These are phyloP conservation scores for Zenarchopterus dispar DNA, from an alignment of 2,797 vertebrate genomes.

Conservation along the genomic window DNA sequence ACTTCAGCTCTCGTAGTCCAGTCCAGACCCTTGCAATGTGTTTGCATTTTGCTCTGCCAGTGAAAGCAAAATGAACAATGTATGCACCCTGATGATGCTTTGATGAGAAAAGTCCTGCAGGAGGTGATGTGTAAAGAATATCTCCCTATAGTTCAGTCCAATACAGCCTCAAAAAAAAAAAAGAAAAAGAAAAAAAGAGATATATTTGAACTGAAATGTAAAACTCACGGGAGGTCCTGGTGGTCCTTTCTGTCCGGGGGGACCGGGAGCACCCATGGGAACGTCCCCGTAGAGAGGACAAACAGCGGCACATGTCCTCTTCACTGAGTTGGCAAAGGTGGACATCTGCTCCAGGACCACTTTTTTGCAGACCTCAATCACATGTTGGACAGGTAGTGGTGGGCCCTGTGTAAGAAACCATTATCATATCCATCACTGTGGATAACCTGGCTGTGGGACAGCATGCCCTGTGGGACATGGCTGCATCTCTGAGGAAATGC, in stretches of 20 bases:
- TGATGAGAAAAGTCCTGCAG: slow-evolving; percentile 32
- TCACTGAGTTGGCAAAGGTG: slow-evolving; percentile 82
- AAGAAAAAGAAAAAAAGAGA: no score
- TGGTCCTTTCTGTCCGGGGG: slow-evolving; percentile 76
- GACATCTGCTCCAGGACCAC: slow-evolving; percentile 86
- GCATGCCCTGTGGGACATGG: slow-evolving; percentile 40
- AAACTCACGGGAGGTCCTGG: slow-evolving; percentile 78
- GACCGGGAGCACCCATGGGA: slow-evolving; percentile 79
- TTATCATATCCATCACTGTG: slow-evolving; percentile 63
- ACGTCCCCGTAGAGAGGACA: slow-evolving; percentile 84
- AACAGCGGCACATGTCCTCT: slow-evolving; percentile 80
- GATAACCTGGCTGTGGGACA: slow-evolving; percentile 42
- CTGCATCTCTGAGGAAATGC: slow-evolving; percentile 61
- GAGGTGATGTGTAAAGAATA: slow-evolving; percentile 19
- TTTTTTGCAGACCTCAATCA: slow-evolving; percentile 83
- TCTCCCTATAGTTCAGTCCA: slow-evolving; percentile 1
- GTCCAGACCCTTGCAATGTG: slow-evolving; percentile 66
- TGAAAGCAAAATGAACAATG: slow-evolving; percentile 51
- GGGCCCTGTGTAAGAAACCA: slow-evolving; percentile 76
- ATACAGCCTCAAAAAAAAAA: slow-evolving; percentile 7
- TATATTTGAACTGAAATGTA: slow-evolving; percentile 11
- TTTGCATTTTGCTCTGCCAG: slow-evolving; percentile 65
- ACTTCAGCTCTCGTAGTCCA: slow-evolving; percentile 62
- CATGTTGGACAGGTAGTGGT: slow-evolving; percentile 76
- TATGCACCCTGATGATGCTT: slow-evolving; percentile 41